A percentile compares a stretch with the other conserved stretches of the same genome.
phyloP scores from a whole-genome alignment of 30 jellyfish, hydroid and myxozoan species.

The Hydra vulgaris region DNA sequence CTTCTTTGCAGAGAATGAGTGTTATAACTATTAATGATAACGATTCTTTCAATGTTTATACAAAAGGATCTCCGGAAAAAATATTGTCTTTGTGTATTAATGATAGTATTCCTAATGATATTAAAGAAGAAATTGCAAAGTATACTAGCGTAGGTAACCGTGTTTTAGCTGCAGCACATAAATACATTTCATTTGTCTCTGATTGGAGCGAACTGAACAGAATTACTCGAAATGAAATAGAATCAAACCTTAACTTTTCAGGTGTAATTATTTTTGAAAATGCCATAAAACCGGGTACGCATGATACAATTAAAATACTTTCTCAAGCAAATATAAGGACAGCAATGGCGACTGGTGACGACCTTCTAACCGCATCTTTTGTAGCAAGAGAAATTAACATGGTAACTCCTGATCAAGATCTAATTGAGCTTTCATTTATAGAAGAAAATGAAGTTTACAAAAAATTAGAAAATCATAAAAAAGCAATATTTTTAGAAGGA shows the following conservation, averaged over 20 bases:
- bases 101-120: slow-evolving; percentile 12
- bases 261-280: slow-evolving; percentile 33
- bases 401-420: background rate
- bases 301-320: slow-evolving; percentile 7
- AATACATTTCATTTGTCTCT: background rate
- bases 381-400: slow-evolving; percentile 30
- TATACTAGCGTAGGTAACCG: slow-evolving; percentile 29
- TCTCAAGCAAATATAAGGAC: slow-evolving; percentile 31
- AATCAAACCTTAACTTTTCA: slow-evolving; percentile 19
- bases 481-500: background rate
- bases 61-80: slow-evolving; percentile 41
- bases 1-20: slow-evolving; percentile 35
- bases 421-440: background rate
- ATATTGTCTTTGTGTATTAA: slow-evolving; percentile 12
- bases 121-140: background rate
- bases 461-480: background rate
- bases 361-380: slow-evolving; percentile 32
- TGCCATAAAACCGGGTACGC: slow-evolving; percentile 12
- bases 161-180: slow-evolving; percentile 34
- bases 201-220: background rate
- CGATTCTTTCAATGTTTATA: slow-evolving; percentile 4
- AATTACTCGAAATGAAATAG: slow-evolving; percentile 25
- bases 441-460: background rate
- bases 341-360: slow-evolving; percentile 55
- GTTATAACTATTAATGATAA: slow-evolving; percentile 7